Percentiles rank a stretch among this genome's conserved stretches.
These are phyloP conservation scores for Cheumatopsyche charites DNA, from an alignment of 1,140 invertebrate species.

Conservation along the genomic window DNA sequence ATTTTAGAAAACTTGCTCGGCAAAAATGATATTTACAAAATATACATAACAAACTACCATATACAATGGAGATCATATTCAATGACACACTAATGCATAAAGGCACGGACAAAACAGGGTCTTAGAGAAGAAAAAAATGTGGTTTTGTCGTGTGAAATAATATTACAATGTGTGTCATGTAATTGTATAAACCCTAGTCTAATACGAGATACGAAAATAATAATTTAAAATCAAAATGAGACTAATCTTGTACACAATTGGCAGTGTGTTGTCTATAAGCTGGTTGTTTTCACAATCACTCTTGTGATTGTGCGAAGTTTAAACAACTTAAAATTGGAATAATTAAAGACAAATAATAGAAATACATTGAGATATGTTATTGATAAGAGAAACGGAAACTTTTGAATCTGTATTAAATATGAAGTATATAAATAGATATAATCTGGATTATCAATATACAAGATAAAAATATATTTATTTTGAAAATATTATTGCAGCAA, in stretches of 20 bases:
- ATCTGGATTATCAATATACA: constrained; percentile 6
- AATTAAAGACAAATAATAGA: constrained; percentile 5
- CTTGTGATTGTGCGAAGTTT: constrained; percentile 17
- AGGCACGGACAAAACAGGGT: constrained; percentile 29
- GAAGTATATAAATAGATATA: not conserved
- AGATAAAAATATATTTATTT: constrained; percentile 27
- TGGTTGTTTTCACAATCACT: constrained; percentile 33
- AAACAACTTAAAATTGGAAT: constrained; percentile 17
- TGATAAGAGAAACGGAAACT: not conserved
- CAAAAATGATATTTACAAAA: constrained; percentile 28
- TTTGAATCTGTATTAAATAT: not conserved
- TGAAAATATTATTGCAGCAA: not conserved
- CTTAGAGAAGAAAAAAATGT: not conserved
- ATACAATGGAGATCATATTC: constrained; percentile 36
- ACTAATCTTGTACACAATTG: constrained; percentile 47
- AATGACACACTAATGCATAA: constrained; percentile 35
- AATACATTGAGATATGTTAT: constrained; percentile 3
- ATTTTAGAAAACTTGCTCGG: constrained; percentile 13
- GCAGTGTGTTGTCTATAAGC: constrained; percentile 47
- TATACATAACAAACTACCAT: constrained; percentile 25
- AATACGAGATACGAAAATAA: constrained; percentile 41
- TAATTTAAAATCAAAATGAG: constrained; percentile 36
- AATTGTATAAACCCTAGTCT: constrained; percentile 30
- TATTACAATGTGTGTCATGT: constrained; percentile 30
- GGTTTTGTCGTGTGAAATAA: constrained; percentile 19